Conservation (phyloP, 2,113 vertebrate genomes). For the Rhegmatorhina hoffmannsi region DNA sequence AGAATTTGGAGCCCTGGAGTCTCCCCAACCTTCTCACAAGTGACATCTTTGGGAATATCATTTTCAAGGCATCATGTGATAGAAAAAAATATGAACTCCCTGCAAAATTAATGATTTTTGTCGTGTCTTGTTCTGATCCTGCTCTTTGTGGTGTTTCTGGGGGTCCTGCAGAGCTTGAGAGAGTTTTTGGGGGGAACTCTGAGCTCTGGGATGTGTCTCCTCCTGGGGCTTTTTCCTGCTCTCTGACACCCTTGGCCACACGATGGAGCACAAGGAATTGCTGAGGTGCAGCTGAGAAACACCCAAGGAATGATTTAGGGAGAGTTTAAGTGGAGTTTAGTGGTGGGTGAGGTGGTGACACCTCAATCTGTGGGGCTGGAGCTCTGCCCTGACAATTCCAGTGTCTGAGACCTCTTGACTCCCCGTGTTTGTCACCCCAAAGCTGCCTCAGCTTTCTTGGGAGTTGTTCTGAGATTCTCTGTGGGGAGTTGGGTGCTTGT, state of each 20-base stretch:
- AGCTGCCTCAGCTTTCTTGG: not conserved
- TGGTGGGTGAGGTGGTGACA: not conserved
- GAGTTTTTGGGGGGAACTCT: not conserved
- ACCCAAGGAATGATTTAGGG: not conserved
- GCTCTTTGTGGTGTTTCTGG: not conserved
- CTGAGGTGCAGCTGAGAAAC: not conserved
- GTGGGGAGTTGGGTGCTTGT: not conserved
- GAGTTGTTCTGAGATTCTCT: not conserved
- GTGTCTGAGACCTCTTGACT: not conserved
- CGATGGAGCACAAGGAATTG: not conserved
- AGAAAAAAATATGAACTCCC: no score
- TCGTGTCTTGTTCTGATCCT: not conserved
- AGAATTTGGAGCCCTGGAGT: not conserved
- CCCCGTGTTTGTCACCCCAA: not conserved
- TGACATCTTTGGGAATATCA: not conserved
- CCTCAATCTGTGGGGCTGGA: not conserved
- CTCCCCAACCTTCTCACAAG: not conserved
- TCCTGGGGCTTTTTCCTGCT: not conserved
- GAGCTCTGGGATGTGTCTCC: fast-evolving
- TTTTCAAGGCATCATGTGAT: not conserved
- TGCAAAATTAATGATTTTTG: not conserved
- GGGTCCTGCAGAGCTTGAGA: no score
- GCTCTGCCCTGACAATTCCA: not conserved
- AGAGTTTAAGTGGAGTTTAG: not conserved
- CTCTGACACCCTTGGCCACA: not conserved